phyloP scores from a whole-genome alignment of 2,797 vertebrate species.

The Enteromius anoplus region DNA sequence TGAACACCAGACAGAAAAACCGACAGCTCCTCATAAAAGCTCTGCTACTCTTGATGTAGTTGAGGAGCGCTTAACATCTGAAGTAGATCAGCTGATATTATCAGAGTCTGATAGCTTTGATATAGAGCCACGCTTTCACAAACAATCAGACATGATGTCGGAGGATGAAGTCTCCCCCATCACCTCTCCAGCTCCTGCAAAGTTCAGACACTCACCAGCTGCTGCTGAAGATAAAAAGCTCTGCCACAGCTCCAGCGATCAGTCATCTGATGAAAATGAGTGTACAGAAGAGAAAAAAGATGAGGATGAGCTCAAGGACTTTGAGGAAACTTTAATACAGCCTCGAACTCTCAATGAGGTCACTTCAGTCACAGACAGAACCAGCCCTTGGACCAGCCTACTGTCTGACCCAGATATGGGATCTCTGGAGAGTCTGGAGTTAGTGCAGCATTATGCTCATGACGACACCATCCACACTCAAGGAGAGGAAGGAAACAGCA shows the following conservation, averaged over 20 bases:
- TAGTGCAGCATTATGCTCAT: conserved; percentile 33
- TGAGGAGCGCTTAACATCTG: conserved; percentile 40
- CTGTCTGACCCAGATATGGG: conserved; percentile 79
- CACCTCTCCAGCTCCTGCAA: conserved; percentile 49
- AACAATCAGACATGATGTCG: conserved; percentile 36
- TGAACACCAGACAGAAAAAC: conserved; percentile 58
- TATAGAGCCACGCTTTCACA: conserved; percentile 41
- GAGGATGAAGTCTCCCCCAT: conserved; percentile 47
- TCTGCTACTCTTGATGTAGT: conserved; percentile 38
- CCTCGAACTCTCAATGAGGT: conserved; percentile 89
- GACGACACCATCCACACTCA: conserved; percentile 27
- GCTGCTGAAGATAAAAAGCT: conserved; percentile 21
- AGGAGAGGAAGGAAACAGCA: conserved; percentile 20
- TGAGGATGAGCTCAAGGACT: conserved; percentile 78
- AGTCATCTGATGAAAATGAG: conserved; percentile 22
- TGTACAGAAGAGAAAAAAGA: conserved; percentile 47
- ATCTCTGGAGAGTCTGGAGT: conserved; percentile 65
- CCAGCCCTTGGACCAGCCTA: conserved; percentile 93
- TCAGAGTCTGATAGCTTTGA: conserved; percentile 51
- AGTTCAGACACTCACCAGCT: conserved; percentile 39
- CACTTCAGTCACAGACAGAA: conserved; percentile 86
- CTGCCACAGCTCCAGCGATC: conserved; percentile 6
- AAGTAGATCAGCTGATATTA: conserved; percentile 19
- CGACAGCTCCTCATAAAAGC: conserved; percentile 45
- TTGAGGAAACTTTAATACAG: conserved; percentile 87